phyloP scores from a whole-genome alignment of 2,888 invertebrate species.

The Lasioglossum marginatum region DNA sequence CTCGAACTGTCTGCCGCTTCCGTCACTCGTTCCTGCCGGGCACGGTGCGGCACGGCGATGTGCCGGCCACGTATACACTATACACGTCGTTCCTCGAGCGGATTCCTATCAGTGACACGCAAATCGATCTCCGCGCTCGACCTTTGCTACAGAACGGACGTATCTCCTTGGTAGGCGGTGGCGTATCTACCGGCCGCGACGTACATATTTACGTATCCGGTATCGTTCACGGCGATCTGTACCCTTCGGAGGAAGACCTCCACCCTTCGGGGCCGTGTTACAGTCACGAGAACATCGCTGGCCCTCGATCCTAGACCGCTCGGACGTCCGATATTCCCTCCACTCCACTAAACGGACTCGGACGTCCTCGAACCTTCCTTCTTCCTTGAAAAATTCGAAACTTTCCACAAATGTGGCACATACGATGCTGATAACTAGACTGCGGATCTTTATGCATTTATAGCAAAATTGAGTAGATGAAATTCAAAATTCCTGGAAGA shows the following conservation, averaged over 20 bases:
- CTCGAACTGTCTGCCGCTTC: slow-evolving; percentile 69
- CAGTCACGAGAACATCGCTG: slow-evolving; percentile 12
- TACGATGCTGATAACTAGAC: too few relatives aligned
- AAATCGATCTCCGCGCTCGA: slow-evolving; percentile 73
- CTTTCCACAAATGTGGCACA: background rate
- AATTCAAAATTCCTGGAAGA: too few relatives aligned
- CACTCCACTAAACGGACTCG: background rate
- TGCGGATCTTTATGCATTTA: too few relatives aligned
- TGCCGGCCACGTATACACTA: slow-evolving; percentile 37
- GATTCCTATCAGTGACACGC: slow-evolving; percentile 76
- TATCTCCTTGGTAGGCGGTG: slow-evolving; percentile 62
- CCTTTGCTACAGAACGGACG: slow-evolving; percentile 64
- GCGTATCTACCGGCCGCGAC: slow-evolving; percentile 49
- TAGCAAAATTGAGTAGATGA: too few relatives aligned
- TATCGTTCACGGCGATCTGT: slow-evolving; percentile 57
- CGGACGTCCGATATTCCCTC: background rate
- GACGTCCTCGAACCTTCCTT: background rate
- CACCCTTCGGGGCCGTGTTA: slow-evolving; percentile 27
- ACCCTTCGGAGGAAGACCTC: slow-evolving; percentile 45
- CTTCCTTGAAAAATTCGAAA: background rate
- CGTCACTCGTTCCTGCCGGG: slow-evolving; percentile 62
- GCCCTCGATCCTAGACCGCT: background rate
- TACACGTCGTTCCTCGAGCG: slow-evolving; percentile 68
- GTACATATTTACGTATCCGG: slow-evolving; percentile 53
- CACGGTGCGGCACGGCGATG: background rate